Evolutionary conservation across 2,113 vertebrate genomes (phyloP).

Genomic region (Agelaius phoeniceus): DNA sequence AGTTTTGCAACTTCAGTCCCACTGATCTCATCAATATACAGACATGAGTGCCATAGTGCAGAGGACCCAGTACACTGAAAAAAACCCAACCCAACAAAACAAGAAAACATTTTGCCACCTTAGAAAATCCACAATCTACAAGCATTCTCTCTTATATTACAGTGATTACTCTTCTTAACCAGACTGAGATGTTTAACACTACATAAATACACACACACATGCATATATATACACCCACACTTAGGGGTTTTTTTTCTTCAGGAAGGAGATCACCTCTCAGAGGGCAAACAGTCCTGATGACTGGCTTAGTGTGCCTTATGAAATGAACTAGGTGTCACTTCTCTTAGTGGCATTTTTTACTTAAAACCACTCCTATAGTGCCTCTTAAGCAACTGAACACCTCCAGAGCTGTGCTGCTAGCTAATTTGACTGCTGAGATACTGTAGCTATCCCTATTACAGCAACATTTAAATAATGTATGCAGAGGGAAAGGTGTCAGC

Average conservation of each 20-base stretch:
- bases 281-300: background rate
- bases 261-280: background rate
- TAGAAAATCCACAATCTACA: background rate
- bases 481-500: background rate
- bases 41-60: background rate
- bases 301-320: background rate
- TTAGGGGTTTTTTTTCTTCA: rapidly evolving
- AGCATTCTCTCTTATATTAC: background rate
- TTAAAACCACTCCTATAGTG: background rate
- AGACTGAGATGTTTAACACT: background rate
- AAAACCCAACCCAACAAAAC: background rate
- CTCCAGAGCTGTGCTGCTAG: background rate
- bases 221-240: background rate
- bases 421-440: background rate
- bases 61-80: background rate
- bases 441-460: background rate
- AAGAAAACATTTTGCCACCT: background rate
- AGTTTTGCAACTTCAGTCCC: background rate
- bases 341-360: background rate
- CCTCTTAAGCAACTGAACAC: background rate
- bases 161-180: background rate
- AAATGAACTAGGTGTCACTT: background rate
- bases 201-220: rapidly evolving
- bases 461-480: slow-evolving; percentile 17
- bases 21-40: background rate